Conservation (phyloP, 2,888 invertebrate genomes). For the Eupithecia centaureata region DNA sequence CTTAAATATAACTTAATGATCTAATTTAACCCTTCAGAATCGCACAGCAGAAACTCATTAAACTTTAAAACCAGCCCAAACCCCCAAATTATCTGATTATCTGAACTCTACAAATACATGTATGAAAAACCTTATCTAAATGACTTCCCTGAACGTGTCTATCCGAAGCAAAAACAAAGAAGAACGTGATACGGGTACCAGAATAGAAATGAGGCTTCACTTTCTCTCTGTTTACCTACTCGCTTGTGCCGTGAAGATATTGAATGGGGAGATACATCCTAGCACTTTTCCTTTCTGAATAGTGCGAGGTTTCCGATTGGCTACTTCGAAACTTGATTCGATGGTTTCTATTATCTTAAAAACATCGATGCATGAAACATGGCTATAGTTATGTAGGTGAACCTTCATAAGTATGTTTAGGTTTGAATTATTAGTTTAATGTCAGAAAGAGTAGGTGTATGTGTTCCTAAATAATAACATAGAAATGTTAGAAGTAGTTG, state of each 20-base stretch:
- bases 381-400: too few relatives aligned
- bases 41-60: background rate
- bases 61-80: constrained; percentile 10
- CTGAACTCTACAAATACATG: constrained; percentile 26
- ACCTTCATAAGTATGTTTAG: too few relatives aligned
- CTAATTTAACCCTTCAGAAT: background rate
- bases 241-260: constrained; percentile 25
- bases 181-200: constrained; percentile 40
- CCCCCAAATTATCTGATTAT: constrained; percentile 23
- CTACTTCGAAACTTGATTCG: background rate
- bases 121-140: constrained; percentile 40
- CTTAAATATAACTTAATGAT: too few relatives aligned
- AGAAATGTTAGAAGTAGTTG: too few relatives aligned
- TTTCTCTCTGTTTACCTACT: constrained; percentile 17
- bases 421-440: too few relatives aligned
- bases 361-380: background rate
- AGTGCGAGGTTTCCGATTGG: constrained; percentile 5
- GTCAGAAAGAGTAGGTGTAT: too few relatives aligned
- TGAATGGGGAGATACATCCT: constrained; percentile 14
- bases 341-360: background rate
- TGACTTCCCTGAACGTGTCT: constrained; percentile 40
- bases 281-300: constrained; percentile 11
- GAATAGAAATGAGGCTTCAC: constrained; percentile 25
- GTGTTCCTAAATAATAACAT: too few relatives aligned
- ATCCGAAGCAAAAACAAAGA: constrained; percentile 44